Conservation (phyloP, 2,797 vertebrate species). For the Cuculus canorus region DNA sequence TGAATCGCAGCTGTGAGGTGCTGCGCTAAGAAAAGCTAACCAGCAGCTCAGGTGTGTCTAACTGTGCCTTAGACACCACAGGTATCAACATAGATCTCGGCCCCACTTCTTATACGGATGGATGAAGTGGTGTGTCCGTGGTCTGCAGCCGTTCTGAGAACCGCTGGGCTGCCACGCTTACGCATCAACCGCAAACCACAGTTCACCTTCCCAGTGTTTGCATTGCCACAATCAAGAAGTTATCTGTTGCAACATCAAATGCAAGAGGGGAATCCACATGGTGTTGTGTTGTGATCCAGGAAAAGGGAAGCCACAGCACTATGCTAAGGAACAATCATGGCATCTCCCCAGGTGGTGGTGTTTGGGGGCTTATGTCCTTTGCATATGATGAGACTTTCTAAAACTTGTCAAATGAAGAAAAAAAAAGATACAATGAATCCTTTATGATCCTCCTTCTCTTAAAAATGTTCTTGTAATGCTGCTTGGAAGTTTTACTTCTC, state of each 20-base stretch:
- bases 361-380: background rate
- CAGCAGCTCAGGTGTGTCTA: background rate
- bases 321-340: background rate
- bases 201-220: background rate
- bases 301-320: background rate
- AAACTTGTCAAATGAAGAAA: background rate
- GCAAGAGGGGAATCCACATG: background rate
- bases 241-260: background rate
- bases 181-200: background rate
- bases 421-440: background rate
- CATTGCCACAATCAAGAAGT: background rate
- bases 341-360: background rate
- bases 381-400: background rate
- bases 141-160: background rate
- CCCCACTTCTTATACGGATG: accelerated
- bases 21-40: background rate
- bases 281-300: background rate
- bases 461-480: background rate
- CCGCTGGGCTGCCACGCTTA: too few species aligned
- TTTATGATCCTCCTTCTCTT: background rate
- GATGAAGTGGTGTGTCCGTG: background rate
- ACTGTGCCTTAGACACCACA: background rate
- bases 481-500: background rate
- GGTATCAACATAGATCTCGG: accelerated
- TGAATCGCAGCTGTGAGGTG: background rate